Conservation (phyloP, 2,888 invertebrate species). For the Ctenicera cuprea region DNA sequence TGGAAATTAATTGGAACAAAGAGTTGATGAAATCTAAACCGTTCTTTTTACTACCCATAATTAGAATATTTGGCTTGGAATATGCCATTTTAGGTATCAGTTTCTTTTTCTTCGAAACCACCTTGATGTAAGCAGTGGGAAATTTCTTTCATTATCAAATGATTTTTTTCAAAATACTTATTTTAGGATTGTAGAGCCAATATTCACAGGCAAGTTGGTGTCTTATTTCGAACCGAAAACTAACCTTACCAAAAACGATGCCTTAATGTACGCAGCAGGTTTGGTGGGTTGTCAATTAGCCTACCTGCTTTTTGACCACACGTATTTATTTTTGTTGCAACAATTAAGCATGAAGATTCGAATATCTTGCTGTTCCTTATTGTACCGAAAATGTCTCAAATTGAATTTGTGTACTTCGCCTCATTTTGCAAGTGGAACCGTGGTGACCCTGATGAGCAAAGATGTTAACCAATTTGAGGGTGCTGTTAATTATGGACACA, state of each 20-base stretch:
- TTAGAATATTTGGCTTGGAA: constrained; percentile 51
- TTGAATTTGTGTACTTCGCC: constrained; percentile 87
- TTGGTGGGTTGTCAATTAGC: too few species aligned
- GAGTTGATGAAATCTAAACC: constrained; percentile 45
- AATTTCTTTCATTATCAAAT: constrained; percentile 63
- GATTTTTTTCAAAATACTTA: constrained; percentile 23
- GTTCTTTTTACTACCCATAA: constrained; percentile 42
- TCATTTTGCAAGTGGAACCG: constrained; percentile 83
- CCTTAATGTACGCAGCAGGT: constrained; percentile 71
- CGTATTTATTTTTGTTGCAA: constrained; percentile 78
- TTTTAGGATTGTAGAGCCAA: constrained; percentile 78
- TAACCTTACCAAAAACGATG: constrained; percentile 74
- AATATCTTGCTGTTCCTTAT: constrained; percentile 81
- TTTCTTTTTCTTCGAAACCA: constrained; percentile 46
- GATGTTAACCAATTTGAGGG: constrained; percentile 91
- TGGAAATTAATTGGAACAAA: constrained; percentile 67
- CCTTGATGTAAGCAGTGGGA: constrained; percentile 33
- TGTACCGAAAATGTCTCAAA: constrained; percentile 82
- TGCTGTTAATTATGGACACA: constrained; percentile 82
- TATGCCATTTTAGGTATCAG: constrained; percentile 46
- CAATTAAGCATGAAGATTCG: constrained; percentile 83
- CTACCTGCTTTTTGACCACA: constrained; percentile 66
- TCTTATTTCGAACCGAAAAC: constrained; percentile 78
- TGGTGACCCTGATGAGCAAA: constrained; percentile 79
- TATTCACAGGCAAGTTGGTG: constrained; percentile 80